Base-by-base conservation (phyloP, 2,888 invertebrate genomes). In the Dendrolimus houi region DNA sequence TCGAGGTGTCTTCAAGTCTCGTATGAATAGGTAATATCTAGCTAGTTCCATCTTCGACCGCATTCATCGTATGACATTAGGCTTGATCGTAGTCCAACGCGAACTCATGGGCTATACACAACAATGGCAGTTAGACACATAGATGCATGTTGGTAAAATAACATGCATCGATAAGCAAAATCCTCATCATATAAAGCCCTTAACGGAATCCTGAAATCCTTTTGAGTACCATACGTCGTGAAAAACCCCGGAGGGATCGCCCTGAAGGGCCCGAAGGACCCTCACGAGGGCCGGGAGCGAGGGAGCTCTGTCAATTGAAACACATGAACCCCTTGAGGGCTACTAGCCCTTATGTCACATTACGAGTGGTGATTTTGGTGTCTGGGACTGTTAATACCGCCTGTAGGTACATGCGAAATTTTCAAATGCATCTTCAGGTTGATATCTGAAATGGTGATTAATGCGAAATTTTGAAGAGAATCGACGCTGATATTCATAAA, bases 271-370 rank as follows among this genome's bases (percentile, higher is more conserved):
- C 47, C 12, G 12, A 47, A 47, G 47, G 47, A 47, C 47, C 47
- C 47, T 47, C 47, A 12, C 8, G 71, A 71, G 68, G 62, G 66
- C 60, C 55, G 17, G 52, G 61, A 57, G 59, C 60, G 72, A 72
- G 74, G 47, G 47, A 47, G 12, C 47, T 8, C 8, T 74, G 75
- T 70, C 75, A 73, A 75, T 74, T 71, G 75, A 69, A 72, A 75
- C 76, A 75, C 70, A 72, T 75, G 76, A 47, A 47, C 9, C 47
- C 47, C 47, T 47, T 47, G 47, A 47, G 47, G 47, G 47, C 29
- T 29, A 29, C 29, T 29, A 29, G 29, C 29, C 29, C 29, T 29
- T 29, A 29, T 29, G 29, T 47, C 47, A 9, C 9, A 9, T 10
- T 12, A 47, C 47, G 12, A 47, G 47, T 47, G 47, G 47, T 47